Evolutionary conservation across 2,888 invertebrate species (phyloP).

Genomic region (Chydorus sphaericus): DNA sequence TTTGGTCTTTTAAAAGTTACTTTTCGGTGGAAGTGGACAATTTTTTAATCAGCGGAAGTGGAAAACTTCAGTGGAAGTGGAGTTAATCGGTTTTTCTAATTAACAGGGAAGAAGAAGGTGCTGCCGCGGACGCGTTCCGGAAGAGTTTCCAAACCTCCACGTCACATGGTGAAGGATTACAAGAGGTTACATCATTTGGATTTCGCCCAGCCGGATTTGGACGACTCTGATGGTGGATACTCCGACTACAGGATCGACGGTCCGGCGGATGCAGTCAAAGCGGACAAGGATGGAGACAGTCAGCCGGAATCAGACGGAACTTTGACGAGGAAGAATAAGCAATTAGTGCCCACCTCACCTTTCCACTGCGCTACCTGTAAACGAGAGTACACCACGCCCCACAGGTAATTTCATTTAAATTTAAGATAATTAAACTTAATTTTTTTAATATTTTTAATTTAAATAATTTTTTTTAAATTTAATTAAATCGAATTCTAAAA

Average conservation of each 20-base stretch:
- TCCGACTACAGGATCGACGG: constrained; percentile 35
- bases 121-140: constrained; percentile 39
- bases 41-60: too few species aligned
- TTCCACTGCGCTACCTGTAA: constrained; percentile 9
- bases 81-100: too few species aligned
- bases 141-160: constrained; percentile 41
- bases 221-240: constrained; percentile 43
- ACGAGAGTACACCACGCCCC: constrained; percentile 5
- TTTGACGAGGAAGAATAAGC: not conserved
- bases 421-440: not conserved
- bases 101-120: constrained; percentile 28
- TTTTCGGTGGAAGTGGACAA: too few species aligned
- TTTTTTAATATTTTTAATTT: not conserved
- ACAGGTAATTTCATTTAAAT: not conserved
- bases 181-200: constrained; percentile 40
- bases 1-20: too few species aligned
- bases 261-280: constrained; percentile 22
- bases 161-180: constrained; percentile 44
- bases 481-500: too few species aligned
- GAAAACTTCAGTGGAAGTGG: too few species aligned
- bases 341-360: not conserved
- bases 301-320: not conserved
- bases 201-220: constrained; percentile 38
- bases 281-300: constrained; percentile 18
- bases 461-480: too few species aligned